A percentile compares a stretch with the other conserved stretches of the same genome.
Evolutionary conservation across 2,888 invertebrate genomes (phyloP).

Genomic region (Clanis bilineata): DNA sequence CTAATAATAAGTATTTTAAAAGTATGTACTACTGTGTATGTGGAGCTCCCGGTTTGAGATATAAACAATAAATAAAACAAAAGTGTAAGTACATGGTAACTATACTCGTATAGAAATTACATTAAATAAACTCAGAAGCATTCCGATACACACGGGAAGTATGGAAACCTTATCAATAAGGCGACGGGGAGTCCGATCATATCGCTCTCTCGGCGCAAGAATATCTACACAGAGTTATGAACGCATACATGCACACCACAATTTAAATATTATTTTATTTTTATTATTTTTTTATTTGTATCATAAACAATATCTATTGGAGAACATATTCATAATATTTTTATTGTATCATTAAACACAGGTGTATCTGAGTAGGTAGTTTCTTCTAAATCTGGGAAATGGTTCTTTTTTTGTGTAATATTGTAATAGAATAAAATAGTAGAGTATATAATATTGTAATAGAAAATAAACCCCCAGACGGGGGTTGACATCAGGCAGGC

Average conservation of each 20-base stretch:
- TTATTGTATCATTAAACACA: too few species aligned
- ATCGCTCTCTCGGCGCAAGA: slow-evolving; percentile 62
- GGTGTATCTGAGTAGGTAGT: too few species aligned
- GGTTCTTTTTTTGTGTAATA: too few species aligned
- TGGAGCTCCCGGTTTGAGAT: neutral
- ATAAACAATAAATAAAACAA: slow-evolving; percentile 16
- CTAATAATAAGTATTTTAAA: neutral
- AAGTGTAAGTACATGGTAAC: slow-evolving; percentile 32
- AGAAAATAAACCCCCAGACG: too few species aligned
- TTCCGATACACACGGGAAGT: slow-evolving; percentile 75
- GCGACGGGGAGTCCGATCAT: slow-evolving; percentile 77
- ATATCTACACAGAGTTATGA: slow-evolving; percentile 65
- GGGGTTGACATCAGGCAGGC: too few species aligned
- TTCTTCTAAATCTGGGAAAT: too few species aligned
- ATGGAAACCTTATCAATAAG: slow-evolving; percentile 80
- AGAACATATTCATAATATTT: too few species aligned
- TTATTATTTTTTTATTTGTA: neutral
- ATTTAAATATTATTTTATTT: slow-evolving; percentile 10
- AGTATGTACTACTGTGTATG: too few species aligned
- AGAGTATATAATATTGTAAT: too few species aligned
- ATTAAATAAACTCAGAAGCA: slow-evolving; percentile 77
- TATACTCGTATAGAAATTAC: slow-evolving; percentile 57
- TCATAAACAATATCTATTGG: neutral
- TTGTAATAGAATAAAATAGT: too few species aligned
- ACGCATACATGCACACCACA: slow-evolving; percentile 25